phyloP scores from a whole-genome alignment of 2,888 invertebrate genomes.

The Hofmannophila pseudospretella region DNA sequence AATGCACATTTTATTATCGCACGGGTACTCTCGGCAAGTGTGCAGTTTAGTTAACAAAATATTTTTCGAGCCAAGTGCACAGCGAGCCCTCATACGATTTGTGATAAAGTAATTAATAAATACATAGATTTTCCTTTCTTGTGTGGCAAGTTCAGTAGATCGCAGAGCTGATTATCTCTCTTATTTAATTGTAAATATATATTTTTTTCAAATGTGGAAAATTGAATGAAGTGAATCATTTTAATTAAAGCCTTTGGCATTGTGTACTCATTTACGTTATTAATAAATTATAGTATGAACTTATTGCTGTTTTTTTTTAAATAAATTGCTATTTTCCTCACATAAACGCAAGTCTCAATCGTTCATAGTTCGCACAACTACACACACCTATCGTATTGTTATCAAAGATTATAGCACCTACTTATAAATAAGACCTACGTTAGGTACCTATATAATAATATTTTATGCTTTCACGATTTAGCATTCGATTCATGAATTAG shows the following conservation, averaged over 20 bases:
- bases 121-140: constrained; percentile 44
- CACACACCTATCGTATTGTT: too few relatives aligned
- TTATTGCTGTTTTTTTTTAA: constrained; percentile 1
- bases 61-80: constrained; percentile 60
- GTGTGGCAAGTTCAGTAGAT: constrained; percentile 60
- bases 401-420: too few relatives aligned
- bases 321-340: too few relatives aligned
- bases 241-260: constrained; percentile 76
- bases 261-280: constrained; percentile 80
- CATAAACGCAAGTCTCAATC: background rate
- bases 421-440: too few relatives aligned
- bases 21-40: constrained; percentile 37
- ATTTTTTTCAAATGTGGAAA: constrained; percentile 66
- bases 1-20: constrained; percentile 68
- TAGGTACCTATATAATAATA: too few relatives aligned
- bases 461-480: too few relatives aligned
- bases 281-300: constrained; percentile 77
- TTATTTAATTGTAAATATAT: constrained; percentile 71
- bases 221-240: constrained; percentile 75
- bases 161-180: constrained; percentile 68
- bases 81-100: constrained; percentile 68
- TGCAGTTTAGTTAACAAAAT: constrained; percentile 34
- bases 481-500: too few relatives aligned
- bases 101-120: constrained; percentile 60
- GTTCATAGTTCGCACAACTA: too few relatives aligned